Conservation (phyloP, 2,888 invertebrate genomes). For the Lycaena phlaeas region DNA sequence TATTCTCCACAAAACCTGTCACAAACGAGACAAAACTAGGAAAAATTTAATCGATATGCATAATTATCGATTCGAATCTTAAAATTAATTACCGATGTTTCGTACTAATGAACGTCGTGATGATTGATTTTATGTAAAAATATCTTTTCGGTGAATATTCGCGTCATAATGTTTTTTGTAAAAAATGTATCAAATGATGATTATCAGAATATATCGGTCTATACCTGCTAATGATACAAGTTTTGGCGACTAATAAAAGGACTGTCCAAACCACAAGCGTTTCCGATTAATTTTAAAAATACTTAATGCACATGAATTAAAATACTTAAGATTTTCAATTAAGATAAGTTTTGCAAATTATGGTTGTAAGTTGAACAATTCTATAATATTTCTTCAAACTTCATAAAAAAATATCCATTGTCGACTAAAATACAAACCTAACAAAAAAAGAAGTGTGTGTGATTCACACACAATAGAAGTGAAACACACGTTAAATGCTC, state of each 20-base stretch:
- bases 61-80: constrained; percentile 7
- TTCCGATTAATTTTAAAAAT: not conserved
- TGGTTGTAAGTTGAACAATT: no score
- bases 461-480: no score
- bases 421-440: no score
- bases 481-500: no score
- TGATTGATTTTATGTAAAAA: constrained; percentile 4
- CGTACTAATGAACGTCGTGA: constrained; percentile 4
- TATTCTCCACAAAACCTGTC: constrained; percentile 10
- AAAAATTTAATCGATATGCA: not conserved
- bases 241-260: not conserved
- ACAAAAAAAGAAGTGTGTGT: no score
- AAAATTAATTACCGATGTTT: constrained; percentile 8
- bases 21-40: not conserved
- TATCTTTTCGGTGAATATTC: not conserved
- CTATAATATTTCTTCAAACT: no score
- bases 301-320: no score
- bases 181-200: not conserved
- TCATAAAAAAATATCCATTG: no score
- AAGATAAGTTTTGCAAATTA: no score
- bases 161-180: not conserved
- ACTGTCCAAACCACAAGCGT: not conserved
- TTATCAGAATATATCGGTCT: not conserved
- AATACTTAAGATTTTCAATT: no score
- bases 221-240: constrained; percentile 2